Evolutionary conservation across 2,888 invertebrate genomes (phyloP).

Genomic region (Nemotelus nigrinus): DNA sequence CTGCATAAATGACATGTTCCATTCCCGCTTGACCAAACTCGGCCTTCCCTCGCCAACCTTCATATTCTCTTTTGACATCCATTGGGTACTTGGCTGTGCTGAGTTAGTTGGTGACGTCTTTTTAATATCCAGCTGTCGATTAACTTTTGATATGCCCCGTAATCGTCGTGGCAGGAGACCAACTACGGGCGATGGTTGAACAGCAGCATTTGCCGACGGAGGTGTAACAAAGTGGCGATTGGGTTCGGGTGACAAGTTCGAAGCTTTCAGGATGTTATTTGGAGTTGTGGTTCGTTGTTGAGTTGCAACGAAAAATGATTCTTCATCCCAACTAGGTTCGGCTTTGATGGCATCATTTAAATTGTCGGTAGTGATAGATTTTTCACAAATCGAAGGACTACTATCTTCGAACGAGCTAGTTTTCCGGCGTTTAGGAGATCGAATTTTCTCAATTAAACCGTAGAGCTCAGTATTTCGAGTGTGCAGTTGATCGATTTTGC

Average conservation of each 20-base stretch:
- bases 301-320: constrained; percentile 51
- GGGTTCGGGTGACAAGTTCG: constrained; percentile 42
- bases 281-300: background rate
- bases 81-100: constrained; percentile 24
- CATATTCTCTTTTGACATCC: constrained; percentile 23
- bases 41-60: background rate
- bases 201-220: background rate
- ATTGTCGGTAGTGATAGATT: constrained; percentile 52
- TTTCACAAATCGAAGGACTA: constrained; percentile 38
- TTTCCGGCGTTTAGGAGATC: constrained; percentile 35
- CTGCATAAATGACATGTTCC: constrained; percentile 37
- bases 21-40: background rate
- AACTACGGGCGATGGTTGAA: background rate
- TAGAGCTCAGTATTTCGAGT: background rate
- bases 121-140: background rate
- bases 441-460: background rate
- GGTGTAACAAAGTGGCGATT: background rate
- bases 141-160: background rate
- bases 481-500: constrained; percentile 28
- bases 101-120: background rate
- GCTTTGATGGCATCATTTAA: constrained; percentile 60
- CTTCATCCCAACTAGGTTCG: constrained; percentile 50
- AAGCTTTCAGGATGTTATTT: constrained; percentile 26
- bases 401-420: constrained; percentile 41
- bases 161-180: constrained; percentile 28